These are phyloP conservation scores for Caligus rogercresseyi DNA, from an alignment of 1,140 invertebrate species.

Conservation along the genomic window DNA sequence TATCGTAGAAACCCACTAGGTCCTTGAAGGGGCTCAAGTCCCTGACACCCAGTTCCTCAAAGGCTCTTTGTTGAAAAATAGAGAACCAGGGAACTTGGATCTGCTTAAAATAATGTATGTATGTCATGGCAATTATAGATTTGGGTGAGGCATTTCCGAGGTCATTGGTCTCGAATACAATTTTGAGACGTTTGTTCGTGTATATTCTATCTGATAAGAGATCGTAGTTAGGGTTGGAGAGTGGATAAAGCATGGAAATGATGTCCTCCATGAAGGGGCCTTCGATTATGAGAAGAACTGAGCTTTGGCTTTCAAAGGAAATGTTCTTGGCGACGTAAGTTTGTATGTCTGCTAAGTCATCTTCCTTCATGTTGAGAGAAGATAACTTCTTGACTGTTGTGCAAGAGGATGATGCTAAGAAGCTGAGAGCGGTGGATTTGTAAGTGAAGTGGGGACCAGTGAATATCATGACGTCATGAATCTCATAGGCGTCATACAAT, in stretches of 20 bases:
- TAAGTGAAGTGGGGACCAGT: not conserved
- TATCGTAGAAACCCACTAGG: not conserved
- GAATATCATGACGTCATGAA: not conserved
- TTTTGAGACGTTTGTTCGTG: not conserved
- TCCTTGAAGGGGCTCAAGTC: not conserved
- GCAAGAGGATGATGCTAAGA: not conserved
- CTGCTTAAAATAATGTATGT: not conserved
- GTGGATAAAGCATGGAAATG: not conserved
- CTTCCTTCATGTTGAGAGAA: not conserved
- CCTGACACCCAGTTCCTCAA: not conserved
- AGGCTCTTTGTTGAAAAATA: not conserved
- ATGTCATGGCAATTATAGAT: not conserved
- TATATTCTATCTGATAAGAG: not conserved
- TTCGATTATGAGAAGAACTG: not conserved
- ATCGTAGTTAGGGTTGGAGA: not conserved
- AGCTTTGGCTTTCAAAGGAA: not conserved
- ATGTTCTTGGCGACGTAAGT: not conserved
- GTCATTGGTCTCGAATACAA: not conserved
- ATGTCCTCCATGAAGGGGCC: not conserved
- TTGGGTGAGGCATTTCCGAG: not conserved
- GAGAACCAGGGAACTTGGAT: not conserved
- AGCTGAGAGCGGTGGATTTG: not conserved
- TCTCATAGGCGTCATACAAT: not conserved
- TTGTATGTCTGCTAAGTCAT: not conserved
- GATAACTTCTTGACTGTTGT: not conserved